These are phyloP conservation scores for Pseudoatta argentina DNA, from an alignment of 1,140 invertebrate species.

Conservation along the genomic window DNA sequence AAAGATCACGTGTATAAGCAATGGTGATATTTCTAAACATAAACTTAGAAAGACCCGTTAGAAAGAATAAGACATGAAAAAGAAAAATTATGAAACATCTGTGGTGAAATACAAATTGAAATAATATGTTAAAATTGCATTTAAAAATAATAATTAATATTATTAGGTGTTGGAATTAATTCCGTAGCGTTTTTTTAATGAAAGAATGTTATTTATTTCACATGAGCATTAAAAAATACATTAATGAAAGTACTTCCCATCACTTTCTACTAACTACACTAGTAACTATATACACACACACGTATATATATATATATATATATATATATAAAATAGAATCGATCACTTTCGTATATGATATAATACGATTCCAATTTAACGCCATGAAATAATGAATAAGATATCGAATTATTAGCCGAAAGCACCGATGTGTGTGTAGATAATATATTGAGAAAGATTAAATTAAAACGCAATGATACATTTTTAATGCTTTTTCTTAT, in stretches of 20 bases:
- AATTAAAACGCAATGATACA: slow-evolving; percentile 3
- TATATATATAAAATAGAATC: too few relatives aligned
- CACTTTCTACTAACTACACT: too few relatives aligned
- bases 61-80: not conserved
- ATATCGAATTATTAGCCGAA: slow-evolving; percentile 18
- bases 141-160: not conserved
- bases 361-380: slow-evolving; percentile 17
- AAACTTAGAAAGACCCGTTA: not conserved
- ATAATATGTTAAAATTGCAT: not conserved
- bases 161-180: too few relatives aligned
- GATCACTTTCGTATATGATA: slow-evolving; percentile 28
- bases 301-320: too few relatives aligned
- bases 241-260: too few relatives aligned
- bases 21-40: not conserved
- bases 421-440: not conserved
- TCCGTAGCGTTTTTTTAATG: too few relatives aligned
- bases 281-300: too few relatives aligned
- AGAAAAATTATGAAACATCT: not conserved
- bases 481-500: not conserved
- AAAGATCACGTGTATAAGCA: not conserved
- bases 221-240: too few relatives aligned
- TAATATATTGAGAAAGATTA: slow-evolving; percentile 6
- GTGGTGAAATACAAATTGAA: not conserved
- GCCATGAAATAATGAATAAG: slow-evolving; percentile 44
- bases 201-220: too few relatives aligned